Conservation (phyloP, 2,888 invertebrate genomes). For the Hyposoter didymator region DNA sequence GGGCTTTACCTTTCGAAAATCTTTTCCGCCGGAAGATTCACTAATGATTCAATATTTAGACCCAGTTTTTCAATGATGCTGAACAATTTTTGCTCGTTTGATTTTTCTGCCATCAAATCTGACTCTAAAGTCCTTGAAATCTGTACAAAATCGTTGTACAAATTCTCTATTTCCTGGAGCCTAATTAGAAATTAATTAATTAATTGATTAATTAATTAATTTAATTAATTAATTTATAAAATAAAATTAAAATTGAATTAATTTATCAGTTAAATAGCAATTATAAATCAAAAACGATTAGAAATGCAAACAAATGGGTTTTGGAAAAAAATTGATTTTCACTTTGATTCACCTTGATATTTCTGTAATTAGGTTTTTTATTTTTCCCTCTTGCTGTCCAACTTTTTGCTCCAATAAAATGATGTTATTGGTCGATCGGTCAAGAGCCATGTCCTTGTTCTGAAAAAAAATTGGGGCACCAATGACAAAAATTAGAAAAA, state of each 20-base stretch:
- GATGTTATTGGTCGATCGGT: constrained; percentile 88
- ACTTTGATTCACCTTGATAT: constrained; percentile 86
- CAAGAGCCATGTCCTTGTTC: constrained; percentile 90
- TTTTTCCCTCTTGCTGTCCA: constrained; percentile 87
- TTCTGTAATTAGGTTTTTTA: constrained; percentile 87
- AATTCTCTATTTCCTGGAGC: constrained; percentile 93
- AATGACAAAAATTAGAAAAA: too few relatives aligned
- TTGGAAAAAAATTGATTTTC: constrained; percentile 86
- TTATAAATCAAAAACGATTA: too few relatives aligned
- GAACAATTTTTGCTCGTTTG: constrained; percentile 91
- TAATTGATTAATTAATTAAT: too few relatives aligned
- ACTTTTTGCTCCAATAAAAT: constrained; percentile 90
- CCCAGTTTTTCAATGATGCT: constrained; percentile 92
- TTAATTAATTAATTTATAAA: too few relatives aligned
- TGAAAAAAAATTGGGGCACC: too few relatives aligned
- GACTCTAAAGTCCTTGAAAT: constrained; percentile 89
- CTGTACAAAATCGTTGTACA: constrained; percentile 89
- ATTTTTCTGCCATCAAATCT: constrained; percentile 94
- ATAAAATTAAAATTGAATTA: too few relatives aligned
- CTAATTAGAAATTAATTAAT: constrained; percentile 82
- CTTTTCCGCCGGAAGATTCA: constrained; percentile 85
- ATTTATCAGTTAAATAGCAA: too few relatives aligned
- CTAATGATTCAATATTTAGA: constrained; percentile 85
- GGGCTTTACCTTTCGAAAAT: constrained; percentile 90
- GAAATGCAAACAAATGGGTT: too few relatives aligned